These are phyloP conservation scores for Mastigias papua DNA, from an alignment of 30 jellyfish, hydroid and myxozoan genomes.

Conservation along the genomic window DNA sequence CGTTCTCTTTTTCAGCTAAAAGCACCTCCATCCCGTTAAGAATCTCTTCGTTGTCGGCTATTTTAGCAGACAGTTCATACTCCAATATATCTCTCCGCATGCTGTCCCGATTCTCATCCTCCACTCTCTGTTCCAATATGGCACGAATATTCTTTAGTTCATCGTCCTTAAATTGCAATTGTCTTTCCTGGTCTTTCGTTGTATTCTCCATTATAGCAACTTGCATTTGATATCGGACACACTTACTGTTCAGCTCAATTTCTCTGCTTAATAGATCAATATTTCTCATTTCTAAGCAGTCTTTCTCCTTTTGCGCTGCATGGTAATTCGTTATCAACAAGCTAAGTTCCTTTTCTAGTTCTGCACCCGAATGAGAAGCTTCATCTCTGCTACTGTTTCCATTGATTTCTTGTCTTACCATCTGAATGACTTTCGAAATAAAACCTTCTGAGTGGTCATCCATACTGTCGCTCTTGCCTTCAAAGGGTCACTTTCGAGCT, in stretches of 20 bases:
- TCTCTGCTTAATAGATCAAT: conserved; percentile 36
- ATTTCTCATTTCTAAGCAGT: conserved; percentile 40
- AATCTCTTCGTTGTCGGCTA: conserved; percentile 45
- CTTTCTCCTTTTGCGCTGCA: conserved; percentile 15
- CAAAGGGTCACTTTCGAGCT: background rate
- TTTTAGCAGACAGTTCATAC: conserved; percentile 23
- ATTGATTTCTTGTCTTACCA: background rate
- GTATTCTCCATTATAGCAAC: conserved; percentile 21
- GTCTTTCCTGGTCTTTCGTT: conserved; percentile 30
- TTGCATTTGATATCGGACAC: conserved; percentile 28
- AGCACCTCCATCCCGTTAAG: conserved; percentile 10
- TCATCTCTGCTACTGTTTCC: background rate
- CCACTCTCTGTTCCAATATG: conserved; percentile 38
- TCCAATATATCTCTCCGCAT: conserved; percentile 48
- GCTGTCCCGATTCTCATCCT: conserved; percentile 40
- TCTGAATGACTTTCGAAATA: background rate
- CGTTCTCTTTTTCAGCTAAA: conserved; percentile 33
- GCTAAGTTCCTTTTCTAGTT: conserved; percentile 12
- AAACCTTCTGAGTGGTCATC: background rate
- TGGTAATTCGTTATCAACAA: background rate
- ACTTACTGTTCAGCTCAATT: conserved; percentile 24
- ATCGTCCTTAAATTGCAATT: conserved; percentile 9
- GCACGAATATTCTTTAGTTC: conserved; percentile 28
- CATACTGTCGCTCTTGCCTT: background rate
- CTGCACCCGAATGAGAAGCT: background rate